phyloP scores from a whole-genome alignment of 2,113 vertebrate genomes.

The Beaufortia kweichowensis region DNA sequence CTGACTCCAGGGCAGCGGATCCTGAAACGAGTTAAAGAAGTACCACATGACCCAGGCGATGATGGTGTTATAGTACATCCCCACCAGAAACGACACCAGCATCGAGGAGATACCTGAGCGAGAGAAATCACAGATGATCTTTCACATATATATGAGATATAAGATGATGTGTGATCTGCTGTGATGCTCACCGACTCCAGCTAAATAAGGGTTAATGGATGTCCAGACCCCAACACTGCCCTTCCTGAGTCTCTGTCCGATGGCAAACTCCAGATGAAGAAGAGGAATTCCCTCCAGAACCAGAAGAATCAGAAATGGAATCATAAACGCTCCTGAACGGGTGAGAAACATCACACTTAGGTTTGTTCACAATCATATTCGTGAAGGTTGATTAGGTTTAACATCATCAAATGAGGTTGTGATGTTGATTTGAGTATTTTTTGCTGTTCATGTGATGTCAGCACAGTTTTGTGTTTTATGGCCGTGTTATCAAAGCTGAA shows the following conservation, averaged over 20 bases:
- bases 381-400: too few relatives aligned
- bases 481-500: slow-evolving; percentile 5
- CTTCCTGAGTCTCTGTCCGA: slow-evolving; percentile 82
- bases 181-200: slow-evolving; percentile 78
- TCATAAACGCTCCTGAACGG: slow-evolving; percentile 84
- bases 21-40: slow-evolving; percentile 79
- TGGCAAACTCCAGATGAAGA: slow-evolving; percentile 83
- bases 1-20: slow-evolving; percentile 78
- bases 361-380: too few relatives aligned
- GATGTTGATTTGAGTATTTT: too few relatives aligned
- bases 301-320: slow-evolving; percentile 85
- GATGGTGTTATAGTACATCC: slow-evolving; percentile 78
- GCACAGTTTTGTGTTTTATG: too few relatives aligned
- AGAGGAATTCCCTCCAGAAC: slow-evolving; percentile 82
- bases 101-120: slow-evolving; percentile 71
- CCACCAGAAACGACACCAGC: slow-evolving; percentile 69
- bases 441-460: not conserved
- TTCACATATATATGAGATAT: too few relatives aligned
- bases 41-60: slow-evolving; percentile 83
- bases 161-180: too few relatives aligned
- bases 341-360: not conserved
- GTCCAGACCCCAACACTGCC: slow-evolving; percentile 82
- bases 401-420: too few relatives aligned
- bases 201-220: slow-evolving; percentile 77
- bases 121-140: not conserved